These are phyloP conservation scores for Peromyscus maniculatus DNA, from an alignment of 2,113 vertebrate genomes.

Conservation along the genomic window DNA sequence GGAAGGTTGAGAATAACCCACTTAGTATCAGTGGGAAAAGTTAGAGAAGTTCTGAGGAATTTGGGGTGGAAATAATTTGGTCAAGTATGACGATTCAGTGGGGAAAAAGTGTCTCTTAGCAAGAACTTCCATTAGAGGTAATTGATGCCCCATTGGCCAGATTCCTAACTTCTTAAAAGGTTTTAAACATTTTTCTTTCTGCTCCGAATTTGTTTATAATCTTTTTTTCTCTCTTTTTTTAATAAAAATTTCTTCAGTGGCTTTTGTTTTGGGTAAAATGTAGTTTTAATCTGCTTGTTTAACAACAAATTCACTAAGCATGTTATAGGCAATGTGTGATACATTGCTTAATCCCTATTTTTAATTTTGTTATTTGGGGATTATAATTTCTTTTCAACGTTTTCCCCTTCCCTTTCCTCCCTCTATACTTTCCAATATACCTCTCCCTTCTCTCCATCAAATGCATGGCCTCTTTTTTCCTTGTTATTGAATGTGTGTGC, in stretches of 20 bases:
- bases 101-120: neutral
- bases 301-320: neutral
- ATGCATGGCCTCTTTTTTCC: neutral
- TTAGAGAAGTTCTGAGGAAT: neutral
- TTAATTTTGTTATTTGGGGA: neutral
- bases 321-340: neutral
- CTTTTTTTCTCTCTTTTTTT: neutral
- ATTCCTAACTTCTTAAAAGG: neutral
- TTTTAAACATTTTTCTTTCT: conserved; percentile 5
- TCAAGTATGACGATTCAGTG: neutral
- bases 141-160: neutral
- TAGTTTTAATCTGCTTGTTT: neutral
- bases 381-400: too few species aligned
- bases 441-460: too few species aligned
- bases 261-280: neutral
- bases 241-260: neutral
- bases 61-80: neutral
- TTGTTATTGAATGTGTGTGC: neutral
- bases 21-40: neutral
- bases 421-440: neutral
- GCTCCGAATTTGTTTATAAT: neutral
- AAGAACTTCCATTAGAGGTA: neutral
- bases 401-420: neutral
- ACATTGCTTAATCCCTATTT: neutral
- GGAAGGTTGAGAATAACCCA: neutral